Evolutionary conservation across 2,888 invertebrate genomes (phyloP).

Genomic region (Ommatoiulus sabulosus): DNA sequence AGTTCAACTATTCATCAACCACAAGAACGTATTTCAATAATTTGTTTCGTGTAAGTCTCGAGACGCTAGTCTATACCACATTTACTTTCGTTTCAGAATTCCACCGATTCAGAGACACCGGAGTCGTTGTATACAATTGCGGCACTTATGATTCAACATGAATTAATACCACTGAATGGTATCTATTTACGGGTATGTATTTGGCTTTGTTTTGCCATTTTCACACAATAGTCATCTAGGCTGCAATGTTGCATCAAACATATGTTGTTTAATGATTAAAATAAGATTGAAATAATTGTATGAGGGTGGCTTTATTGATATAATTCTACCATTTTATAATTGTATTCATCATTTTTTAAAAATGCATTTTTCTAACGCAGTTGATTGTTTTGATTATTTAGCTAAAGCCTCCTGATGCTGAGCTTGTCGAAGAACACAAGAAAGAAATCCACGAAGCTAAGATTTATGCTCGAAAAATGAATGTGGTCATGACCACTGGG

Average conservation of each 20-base stretch:
- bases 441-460: constrained; percentile 84
- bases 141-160: constrained; percentile 88
- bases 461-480: constrained; percentile 88
- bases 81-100: constrained; percentile 40
- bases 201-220: neutral
- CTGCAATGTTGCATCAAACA: neutral
- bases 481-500: constrained; percentile 73
- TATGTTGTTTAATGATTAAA: neutral
- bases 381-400: constrained; percentile 66
- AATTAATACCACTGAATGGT: constrained; percentile 85
- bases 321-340: no score
- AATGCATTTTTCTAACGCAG: neutral
- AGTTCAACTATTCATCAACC: neutral
- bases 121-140: constrained; percentile 88
- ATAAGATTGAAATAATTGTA: no score
- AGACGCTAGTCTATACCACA: neutral
- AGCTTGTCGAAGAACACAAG: constrained; percentile 84
- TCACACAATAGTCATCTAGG: neutral
- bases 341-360: no score
- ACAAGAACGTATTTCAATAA: no score
- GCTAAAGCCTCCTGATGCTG: constrained; percentile 86
- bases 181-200: constrained; percentile 88
- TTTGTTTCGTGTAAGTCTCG: no score
- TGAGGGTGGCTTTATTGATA: no score
- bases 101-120: constrained; percentile 73